These are phyloP conservation scores for Paramormyrops hopkinsi DNA, from an alignment of 2,797 vertebrate species.

Conservation along the genomic window DNA sequence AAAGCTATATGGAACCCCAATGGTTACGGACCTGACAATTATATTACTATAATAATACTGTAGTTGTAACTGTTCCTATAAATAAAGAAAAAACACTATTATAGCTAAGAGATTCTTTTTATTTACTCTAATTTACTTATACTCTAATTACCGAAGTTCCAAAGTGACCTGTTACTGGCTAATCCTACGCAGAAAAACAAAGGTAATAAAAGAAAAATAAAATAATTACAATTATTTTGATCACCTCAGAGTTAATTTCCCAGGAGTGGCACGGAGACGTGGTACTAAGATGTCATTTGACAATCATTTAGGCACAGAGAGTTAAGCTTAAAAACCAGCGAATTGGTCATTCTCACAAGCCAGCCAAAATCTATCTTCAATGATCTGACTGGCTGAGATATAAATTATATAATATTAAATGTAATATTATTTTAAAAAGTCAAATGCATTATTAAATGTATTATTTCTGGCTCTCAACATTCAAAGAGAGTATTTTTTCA, in stretches of 20 bases:
- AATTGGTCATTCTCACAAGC: background rate
- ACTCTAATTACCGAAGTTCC: background rate
- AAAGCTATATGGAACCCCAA: background rate
- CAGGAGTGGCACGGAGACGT: background rate
- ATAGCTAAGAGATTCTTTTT: background rate
- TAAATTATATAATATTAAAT: background rate
- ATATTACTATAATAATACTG: constrained; percentile 5
- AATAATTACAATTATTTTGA: background rate
- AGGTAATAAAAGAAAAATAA: background rate
- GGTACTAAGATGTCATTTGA: background rate
- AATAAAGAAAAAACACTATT: background rate
- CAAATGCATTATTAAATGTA: background rate
- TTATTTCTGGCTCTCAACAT: background rate
- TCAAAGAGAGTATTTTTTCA: background rate
- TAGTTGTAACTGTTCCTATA: background rate
- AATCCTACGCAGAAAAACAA: background rate
- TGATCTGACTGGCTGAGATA: background rate
- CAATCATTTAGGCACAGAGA: background rate
- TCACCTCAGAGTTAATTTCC: background rate
- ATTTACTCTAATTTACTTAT: background rate
- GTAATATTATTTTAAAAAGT: background rate
- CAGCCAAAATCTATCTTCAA: background rate
- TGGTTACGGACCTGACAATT: background rate
- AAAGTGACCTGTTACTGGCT: background rate
- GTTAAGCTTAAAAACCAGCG: background rate